phyloP scores from a whole-genome alignment of 2,888 invertebrate genomes.

The Phania funesta region DNA sequence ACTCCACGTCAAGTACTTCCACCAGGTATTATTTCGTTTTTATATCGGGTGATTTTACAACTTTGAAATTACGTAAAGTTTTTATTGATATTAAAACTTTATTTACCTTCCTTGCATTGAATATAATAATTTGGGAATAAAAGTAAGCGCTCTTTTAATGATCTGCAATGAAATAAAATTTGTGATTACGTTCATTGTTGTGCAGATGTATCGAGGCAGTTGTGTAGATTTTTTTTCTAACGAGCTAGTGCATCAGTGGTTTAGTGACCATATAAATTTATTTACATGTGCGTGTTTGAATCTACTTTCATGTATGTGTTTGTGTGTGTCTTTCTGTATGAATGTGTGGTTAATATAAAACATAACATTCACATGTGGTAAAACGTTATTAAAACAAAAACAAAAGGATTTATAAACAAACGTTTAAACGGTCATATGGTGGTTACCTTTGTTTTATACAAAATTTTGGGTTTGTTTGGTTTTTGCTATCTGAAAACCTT shows the following conservation, averaged over 20 bases:
- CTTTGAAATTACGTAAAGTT: too few relatives aligned
- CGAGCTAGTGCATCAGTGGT: not conserved
- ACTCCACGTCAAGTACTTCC: too few relatives aligned
- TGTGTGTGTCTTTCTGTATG: slow-evolving; percentile 12
- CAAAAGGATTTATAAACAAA: slow-evolving; percentile 59
- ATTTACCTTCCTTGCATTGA: slow-evolving; percentile 43
- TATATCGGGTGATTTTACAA: too few relatives aligned
- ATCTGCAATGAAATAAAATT: not conserved
- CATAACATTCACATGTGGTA: slow-evolving; percentile 65
- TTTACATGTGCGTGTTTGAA: too few relatives aligned
- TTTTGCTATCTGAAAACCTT: slow-evolving; percentile 20
- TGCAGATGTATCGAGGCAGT: not conserved
- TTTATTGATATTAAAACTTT: too few relatives aligned
- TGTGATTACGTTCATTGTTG: not conserved
- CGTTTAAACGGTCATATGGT: slow-evolving; percentile 60
- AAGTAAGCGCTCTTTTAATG: not conserved
- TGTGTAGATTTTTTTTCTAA: slow-evolving; percentile 5
- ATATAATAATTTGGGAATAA: not conserved
- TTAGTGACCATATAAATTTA: not conserved
- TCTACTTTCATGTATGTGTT: not conserved
- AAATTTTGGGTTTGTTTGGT: slow-evolving; percentile 47
- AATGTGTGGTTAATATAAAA: slow-evolving; percentile 60
- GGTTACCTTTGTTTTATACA: slow-evolving; percentile 59
- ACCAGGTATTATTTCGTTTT: too few relatives aligned
- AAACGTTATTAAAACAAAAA: slow-evolving; percentile 64